Conservation (phyloP, 2,113 vertebrate genomes). For the Halichoerus grypus region DNA sequence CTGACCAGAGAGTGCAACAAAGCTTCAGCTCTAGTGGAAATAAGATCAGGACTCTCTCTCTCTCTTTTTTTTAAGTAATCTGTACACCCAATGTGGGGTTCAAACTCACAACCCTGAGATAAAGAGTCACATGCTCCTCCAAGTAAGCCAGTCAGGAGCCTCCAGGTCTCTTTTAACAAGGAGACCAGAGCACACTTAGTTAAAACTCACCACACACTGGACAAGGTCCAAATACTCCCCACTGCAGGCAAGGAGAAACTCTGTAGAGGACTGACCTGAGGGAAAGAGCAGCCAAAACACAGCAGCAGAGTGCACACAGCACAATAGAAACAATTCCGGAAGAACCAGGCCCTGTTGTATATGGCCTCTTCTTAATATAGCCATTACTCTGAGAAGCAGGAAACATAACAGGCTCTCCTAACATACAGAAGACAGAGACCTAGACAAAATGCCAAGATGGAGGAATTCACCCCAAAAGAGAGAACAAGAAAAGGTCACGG, state of each 20-base stretch:
- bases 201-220: not conserved
- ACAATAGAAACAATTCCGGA: not conserved
- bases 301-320: not conserved
- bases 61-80: not conserved
- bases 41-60: not conserved
- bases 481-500: not conserved
- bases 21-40: not conserved
- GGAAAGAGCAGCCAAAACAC: not conserved
- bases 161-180: not conserved
- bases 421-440: not conserved
- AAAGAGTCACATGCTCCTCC: not conserved
- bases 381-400: not conserved
- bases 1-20: not conserved
- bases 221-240: not conserved
- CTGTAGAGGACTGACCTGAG: not conserved
- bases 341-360: not conserved
- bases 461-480: not conserved
- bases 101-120: not conserved
- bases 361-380: not conserved
- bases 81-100: not conserved
- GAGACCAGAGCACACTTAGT: not conserved
- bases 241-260: not conserved
- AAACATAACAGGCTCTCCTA: not conserved
- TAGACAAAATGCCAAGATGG: not conserved
- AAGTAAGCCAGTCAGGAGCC: not conserved